Base-by-base conservation (phyloP, 2,888 invertebrate genomes). In the Philopedon plagiatum region DNA sequence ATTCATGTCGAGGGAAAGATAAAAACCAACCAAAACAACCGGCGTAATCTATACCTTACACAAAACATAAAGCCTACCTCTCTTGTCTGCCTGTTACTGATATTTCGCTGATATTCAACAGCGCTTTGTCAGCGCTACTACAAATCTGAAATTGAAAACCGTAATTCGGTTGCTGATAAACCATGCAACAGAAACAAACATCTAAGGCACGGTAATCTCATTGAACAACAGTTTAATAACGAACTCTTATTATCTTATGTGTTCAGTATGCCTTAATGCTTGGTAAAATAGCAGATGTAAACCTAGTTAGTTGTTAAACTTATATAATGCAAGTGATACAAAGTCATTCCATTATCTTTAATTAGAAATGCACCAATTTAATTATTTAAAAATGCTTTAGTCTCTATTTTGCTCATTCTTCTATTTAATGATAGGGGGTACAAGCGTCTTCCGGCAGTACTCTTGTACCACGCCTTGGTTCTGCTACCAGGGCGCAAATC, bases 121-220 rank as follows among this genome's bases (percentile, higher is more conserved):
- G 46, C 32, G 49, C 62, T 46, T 62, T 62, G 62, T 49, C 49
- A 46, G 62, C 46, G 29, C 19, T 18, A 44, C 34, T 32, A 44
- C 23, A 62, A 57, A 57, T 69, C 46, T 49, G 63, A 57, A 69
- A 62, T 57, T 46, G 69, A 63, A 56, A 63, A 56, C 56, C 63
- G 56, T 56, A 63, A 62, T 62, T 60, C 23, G 26, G 49, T 23
- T 57, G 37, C 58, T 63, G 62, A 56, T 69, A 62, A 61, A 41
- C 57, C 63, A 23, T 46, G 57, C 63, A 69, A 69, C 63, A 69
- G 69, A 44, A 69, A 69, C 69, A 69, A 65, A 60, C 67, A 67
- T 58, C 67, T 67, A 19, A 58, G 57, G 58, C 34, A 26, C 34
- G 32, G 57, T 57, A 56, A 57, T 32, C 62, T 37, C 41, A 44